A percentile compares a stretch with the other conserved stretches of the same genome.
phyloP scores from a whole-genome alignment of 2,888 invertebrate genomes.

The Eulithis prunata region DNA sequence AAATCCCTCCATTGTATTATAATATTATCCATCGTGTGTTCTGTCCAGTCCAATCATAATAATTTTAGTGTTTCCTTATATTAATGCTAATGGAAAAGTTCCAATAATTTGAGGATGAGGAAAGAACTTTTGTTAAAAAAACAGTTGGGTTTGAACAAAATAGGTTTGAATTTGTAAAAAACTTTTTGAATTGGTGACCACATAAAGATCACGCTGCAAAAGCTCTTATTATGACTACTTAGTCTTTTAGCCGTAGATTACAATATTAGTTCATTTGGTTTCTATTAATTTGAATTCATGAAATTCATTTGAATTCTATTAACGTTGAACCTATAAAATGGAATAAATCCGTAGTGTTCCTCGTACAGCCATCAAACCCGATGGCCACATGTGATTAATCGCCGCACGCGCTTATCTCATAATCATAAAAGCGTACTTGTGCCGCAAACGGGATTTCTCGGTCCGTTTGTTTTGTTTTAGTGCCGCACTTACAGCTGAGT shows the following conservation, averaged over 20 bases:
- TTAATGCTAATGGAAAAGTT: constrained; percentile 18
- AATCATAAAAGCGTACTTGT: constrained; percentile 68
- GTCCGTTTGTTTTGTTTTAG: constrained; percentile 66
- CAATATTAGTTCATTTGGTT: background rate
- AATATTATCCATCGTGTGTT: constrained; percentile 24
- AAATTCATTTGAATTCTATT: background rate
- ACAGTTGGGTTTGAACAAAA: background rate
- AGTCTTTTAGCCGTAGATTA: no score
- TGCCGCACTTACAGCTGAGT: constrained; percentile 60
- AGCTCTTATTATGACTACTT: no score
- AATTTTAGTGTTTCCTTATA: constrained; percentile 28
- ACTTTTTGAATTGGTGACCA: background rate
- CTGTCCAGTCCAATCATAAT: constrained; percentile 17
- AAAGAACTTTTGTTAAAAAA: constrained; percentile 5
- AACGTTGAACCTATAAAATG: constrained; percentile 14
- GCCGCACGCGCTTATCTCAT: constrained; percentile 65
- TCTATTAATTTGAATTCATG: background rate
- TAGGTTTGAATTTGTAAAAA: background rate
- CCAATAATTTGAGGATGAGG: constrained; percentile 6
- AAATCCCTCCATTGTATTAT: constrained; percentile 35
- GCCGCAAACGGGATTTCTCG: constrained; percentile 62
- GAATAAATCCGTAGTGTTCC: constrained; percentile 20
- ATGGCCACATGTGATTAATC: constrained; percentile 54
- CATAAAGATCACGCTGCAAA: no score
- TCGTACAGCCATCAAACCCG: constrained; percentile 25